Evolutionary conservation across 2,888 invertebrate species (phyloP).

Genomic region (Dasypolia templi): DNA sequence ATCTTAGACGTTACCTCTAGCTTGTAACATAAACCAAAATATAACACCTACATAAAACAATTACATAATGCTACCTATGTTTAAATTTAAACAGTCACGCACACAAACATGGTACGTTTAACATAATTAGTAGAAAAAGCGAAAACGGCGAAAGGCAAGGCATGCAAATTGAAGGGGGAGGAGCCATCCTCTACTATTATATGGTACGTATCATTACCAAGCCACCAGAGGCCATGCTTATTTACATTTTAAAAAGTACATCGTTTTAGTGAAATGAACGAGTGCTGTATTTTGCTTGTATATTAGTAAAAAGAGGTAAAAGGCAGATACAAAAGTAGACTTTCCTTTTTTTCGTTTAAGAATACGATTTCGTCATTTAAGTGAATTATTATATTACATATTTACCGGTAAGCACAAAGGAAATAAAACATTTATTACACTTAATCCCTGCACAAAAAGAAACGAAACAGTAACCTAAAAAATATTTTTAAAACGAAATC

Average conservation of each 20-base stretch:
- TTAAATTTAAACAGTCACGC: slow-evolving; percentile 24
- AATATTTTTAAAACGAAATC: slow-evolving; percentile 11
- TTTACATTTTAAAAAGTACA: slow-evolving; percentile 49
- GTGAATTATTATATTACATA: neutral
- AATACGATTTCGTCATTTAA: neutral
- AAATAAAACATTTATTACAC: neutral
- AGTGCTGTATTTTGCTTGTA: slow-evolving; percentile 21
- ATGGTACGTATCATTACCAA: slow-evolving; percentile 45
- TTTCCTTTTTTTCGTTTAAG: neutral
- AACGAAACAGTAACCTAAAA: neutral
- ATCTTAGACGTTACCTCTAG: neutral
- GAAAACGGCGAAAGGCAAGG: slow-evolving; percentile 50
- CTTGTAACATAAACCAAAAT: neutral
- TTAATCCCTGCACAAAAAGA: neutral
- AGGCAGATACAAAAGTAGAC: neutral
- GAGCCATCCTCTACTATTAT: slow-evolving; percentile 38
- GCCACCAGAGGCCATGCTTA: slow-evolving; percentile 32
- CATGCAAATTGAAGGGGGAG: slow-evolving; percentile 59
- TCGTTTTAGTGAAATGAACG: slow-evolving; percentile 33
- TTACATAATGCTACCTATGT: slow-evolving; percentile 12
- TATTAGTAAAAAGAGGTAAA: neutral
- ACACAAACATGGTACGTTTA: slow-evolving; percentile 43
- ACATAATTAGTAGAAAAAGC: slow-evolving; percentile 60
- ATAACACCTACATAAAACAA: slow-evolving; percentile 5
- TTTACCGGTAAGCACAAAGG: neutral